phyloP scores from a whole-genome alignment of 2,797 vertebrate species.

The Agapornis canus region DNA sequence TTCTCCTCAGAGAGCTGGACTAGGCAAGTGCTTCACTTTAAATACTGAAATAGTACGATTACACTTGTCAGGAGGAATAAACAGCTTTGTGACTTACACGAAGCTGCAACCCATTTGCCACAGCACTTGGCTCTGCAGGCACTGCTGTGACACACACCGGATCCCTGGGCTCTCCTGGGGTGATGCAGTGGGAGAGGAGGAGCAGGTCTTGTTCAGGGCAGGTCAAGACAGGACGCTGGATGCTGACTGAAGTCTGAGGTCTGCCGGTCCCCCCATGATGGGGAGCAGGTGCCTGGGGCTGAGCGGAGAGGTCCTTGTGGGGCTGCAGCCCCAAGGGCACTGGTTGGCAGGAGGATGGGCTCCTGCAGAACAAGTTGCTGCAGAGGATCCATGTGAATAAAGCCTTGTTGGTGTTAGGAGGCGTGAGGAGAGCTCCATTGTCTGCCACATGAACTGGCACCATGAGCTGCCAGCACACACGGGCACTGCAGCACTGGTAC shows the following conservation, averaged over 20 bases:
- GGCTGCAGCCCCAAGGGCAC: not conserved
- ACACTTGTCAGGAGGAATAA: not conserved
- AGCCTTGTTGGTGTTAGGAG: not conserved
- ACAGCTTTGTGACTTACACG: not conserved
- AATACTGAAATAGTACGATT: not conserved
- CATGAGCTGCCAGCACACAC: fast-evolving
- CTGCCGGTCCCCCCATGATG: not conserved
- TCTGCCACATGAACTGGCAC: fast-evolving
- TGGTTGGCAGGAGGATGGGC: not conserved
- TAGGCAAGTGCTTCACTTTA: slow-evolving; percentile 55
- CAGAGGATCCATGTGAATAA: not conserved
- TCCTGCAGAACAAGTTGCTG: not conserved
- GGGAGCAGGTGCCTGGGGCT: not conserved
- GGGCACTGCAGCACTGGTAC: fast-evolving
- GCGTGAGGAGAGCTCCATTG: fast-evolving
- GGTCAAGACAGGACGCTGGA: not conserved
- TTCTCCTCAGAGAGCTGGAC: slow-evolving; percentile 65
- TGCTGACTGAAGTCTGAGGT: not conserved
- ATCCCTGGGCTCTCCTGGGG: not conserved
- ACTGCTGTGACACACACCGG: fast-evolving
- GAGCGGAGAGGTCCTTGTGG: fast-evolving
- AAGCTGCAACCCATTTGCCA: not conserved
- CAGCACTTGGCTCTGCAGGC: not conserved
- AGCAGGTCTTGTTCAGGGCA: not conserved
- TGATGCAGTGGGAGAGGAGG: fast-evolving